phyloP scores from a whole-genome alignment of 1,140 invertebrate genomes.

The Bombus pascuorum region DNA sequence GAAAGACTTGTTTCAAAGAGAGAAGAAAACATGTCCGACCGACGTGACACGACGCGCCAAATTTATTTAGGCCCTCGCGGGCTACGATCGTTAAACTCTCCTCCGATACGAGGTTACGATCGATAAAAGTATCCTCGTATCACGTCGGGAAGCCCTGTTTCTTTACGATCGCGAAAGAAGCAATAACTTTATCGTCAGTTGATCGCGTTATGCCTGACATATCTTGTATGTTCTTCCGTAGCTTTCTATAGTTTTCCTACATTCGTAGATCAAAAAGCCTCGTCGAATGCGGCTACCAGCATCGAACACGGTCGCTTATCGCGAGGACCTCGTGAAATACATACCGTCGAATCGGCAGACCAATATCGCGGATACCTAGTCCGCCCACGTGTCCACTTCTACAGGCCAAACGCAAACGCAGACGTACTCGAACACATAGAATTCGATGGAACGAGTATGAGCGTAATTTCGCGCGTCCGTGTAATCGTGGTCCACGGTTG shows the following conservation, averaged over 20 bases:
- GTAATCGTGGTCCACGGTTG: constrained; percentile 8
- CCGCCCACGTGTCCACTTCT: constrained; percentile 56
- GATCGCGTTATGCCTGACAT: too few relatives aligned
- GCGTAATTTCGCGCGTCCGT: constrained; percentile 45
- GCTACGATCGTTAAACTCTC: constrained; percentile 17
- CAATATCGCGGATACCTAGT: constrained; percentile 61
- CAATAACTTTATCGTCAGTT: neutral
- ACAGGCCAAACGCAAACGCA: neutral
- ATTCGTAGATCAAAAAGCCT: neutral
- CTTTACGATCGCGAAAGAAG: constrained; percentile 9
- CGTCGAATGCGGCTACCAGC: neutral
- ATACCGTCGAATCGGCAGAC: constrained; percentile 60
- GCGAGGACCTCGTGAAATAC: constrained; percentile 49
- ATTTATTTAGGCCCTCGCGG: constrained; percentile 41
- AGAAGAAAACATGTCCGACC: neutral
- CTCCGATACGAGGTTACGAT: neutral
- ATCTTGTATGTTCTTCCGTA: too few relatives aligned
- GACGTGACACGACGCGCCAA: neutral
- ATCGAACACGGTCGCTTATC: neutral
- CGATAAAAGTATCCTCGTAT: constrained; percentile 27
- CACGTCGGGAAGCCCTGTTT: neutral
- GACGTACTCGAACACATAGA: constrained; percentile 1
- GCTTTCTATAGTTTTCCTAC: neutral
- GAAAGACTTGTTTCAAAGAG: neutral
- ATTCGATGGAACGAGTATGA: neutral